Base-by-base conservation (phyloP, 2,797 vertebrate species). In the Cynopterus sphinx region DNA sequence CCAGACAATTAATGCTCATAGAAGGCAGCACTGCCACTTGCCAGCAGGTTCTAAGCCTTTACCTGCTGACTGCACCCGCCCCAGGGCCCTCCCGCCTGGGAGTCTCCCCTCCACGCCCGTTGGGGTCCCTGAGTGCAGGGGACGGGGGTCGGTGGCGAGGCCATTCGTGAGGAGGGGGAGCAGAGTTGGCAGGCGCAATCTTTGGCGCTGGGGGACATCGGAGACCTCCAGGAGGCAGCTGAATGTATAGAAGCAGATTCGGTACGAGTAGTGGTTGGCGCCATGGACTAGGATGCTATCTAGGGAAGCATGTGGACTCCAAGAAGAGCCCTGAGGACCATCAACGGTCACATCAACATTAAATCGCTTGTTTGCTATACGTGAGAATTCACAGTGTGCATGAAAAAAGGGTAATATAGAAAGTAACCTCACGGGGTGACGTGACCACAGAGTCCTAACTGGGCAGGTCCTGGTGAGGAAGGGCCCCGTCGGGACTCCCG, bases 281-380 rank as follows among this genome's bases (percentile, higher is more conserved):
- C 53, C 36, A 11, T 4, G 6, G 53, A 36, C 22, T 24, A 43
- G 4, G 51, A 28, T 21, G 8, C 13, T 26, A 2, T 4, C 15
- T 22, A 5, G 22, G 73, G 75, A 67, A 46, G 85, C 49, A 63
- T 0, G 3, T 15, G 1, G 0, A 46, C 26, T 53, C 9, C 17
- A 51, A 51, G 61, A 46, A 26, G 61, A 46, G 22, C 33, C 57
- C 46, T 16, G 5, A 41, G 43, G 31, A 57, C 31, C 53, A 13
- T 33, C 12, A 10, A 3, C 22, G 19, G 6, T 43, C 26, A 2
- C 1, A 0, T 46, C 24, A 31, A 0, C 4, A 51, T 28, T 13
- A 9, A 22, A 51, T 2, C 4, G 12, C 15, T 73, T 63, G 15
- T 31, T 36, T 24, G 9, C 77, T 26, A 9, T 10, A 19, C 13